phyloP scores from a whole-genome alignment of 53 echinoderm and acorn worm genomes.

The Paracentrotus lividus region DNA sequence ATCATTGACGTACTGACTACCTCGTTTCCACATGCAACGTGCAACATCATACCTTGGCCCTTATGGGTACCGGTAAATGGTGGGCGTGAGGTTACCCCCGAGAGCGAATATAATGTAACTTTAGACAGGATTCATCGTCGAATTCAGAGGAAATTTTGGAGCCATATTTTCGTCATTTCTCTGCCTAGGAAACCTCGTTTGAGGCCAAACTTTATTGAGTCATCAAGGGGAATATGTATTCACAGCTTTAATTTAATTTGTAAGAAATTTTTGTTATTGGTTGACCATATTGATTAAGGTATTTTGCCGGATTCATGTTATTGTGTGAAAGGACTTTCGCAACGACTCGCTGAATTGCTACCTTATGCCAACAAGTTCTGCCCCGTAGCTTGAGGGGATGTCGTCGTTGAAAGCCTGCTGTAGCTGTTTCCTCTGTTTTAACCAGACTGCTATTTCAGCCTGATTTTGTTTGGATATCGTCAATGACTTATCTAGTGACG shows the following conservation, averaged over 20 bases:
- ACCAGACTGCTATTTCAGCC: no score
- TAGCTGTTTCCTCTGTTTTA: neutral
- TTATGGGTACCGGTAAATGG: neutral
- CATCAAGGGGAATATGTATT: neutral
- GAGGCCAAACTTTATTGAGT: neutral
- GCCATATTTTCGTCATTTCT: slow-evolving; percentile 8
- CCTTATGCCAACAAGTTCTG: neutral
- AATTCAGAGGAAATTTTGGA: neutral
- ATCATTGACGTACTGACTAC: neutral
- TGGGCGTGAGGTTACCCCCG: slow-evolving; percentile 3
- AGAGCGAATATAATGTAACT: neutral
- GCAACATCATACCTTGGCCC: neutral
- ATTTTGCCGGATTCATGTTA: neutral
- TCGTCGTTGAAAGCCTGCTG: neutral
- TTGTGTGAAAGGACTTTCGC: neutral
- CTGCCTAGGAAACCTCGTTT: neutral
- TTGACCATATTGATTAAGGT: neutral
- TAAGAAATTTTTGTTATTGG: neutral
- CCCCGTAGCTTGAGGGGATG: neutral
- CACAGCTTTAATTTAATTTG: neutral
- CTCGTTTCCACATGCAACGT: neutral
- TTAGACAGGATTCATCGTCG: neutral
- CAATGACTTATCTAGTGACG: no score
- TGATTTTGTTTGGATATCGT: no score
- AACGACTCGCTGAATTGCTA: neutral